Conservation (phyloP, 2,797 vertebrate species). For the Falco peregrinus region DNA sequence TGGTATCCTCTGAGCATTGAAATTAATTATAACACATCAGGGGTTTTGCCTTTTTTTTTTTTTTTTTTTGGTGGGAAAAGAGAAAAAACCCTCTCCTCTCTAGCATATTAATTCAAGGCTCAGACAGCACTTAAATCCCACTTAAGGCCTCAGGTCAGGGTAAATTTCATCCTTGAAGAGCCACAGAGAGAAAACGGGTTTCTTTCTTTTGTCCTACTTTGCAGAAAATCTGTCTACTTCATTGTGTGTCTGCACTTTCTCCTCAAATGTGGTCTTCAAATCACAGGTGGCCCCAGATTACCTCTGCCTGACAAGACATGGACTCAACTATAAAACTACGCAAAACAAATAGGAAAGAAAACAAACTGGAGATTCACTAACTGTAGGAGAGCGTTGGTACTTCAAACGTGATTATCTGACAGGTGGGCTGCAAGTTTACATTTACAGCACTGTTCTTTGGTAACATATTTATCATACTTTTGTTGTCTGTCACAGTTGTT, state of each 20-base stretch:
- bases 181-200: background rate
- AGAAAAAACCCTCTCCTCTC: background rate
- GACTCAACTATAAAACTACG: background rate
- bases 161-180: background rate
- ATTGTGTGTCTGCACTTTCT: background rate
- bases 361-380: background rate
- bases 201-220: background rate
- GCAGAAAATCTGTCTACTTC: background rate
- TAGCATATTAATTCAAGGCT: background rate
- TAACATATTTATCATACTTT: background rate
- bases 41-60: background rate
- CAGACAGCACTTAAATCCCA: background rate
- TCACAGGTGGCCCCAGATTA: background rate
- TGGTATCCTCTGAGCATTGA: background rate
- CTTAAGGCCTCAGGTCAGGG: background rate
- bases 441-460: background rate
- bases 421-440: background rate
- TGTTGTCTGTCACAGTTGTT: background rate
- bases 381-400: background rate
- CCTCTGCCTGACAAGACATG: background rate
- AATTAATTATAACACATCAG: background rate
- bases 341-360: background rate
- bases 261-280: background rate
- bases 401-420: background rate
- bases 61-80: background rate